Evolutionary conservation across 2,888 invertebrate genomes (phyloP), one percentile per base, ranked within the genome.

Genomic region (Pyralis farinalis): DNA sequence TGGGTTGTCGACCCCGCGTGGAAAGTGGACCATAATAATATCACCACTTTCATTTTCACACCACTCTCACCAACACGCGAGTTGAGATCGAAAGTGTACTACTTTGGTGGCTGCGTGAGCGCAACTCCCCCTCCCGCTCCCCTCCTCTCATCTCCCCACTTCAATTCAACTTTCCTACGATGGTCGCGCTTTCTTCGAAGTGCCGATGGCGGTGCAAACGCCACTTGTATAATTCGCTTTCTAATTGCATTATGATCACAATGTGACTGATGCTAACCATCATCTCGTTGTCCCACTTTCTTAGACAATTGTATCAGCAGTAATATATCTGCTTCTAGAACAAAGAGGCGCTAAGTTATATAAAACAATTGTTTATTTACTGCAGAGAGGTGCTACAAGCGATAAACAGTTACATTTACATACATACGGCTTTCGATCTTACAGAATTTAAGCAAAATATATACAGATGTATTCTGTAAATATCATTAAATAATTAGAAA

Each of bases 41-140:
- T 62, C 63, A 90, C 81, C 77, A 91, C 90, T 88, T 91, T 91
- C 91, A 87, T 91, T 90, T 91, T 91, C 90, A 83, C 86, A 86
- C 89, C 90, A 90, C 90, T 90, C 87, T 87, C 84, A 85, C 85
- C 72, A 61, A 59, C 30, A 37, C 68, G 79, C 78, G 72, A 73
- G 78, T 78, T 56, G 81, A 86, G 82, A 89, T 84, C 78, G 88
- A 87, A 85, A 86, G 87, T 88, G 87, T 86, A 81, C 85, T 72
- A 88, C 88, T 84, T 86, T 71, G 57, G 72, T 68, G 58, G 67
- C 73, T 83, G 87, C 85, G 87, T 79, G 75, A 71, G 85, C 84
- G 82, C 86, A 80, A 51, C 55, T 63, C 67, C 63, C 64, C 62
- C 63, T 59, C 44, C 36, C 39, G 21, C 39, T 43, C 39, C 45